Base-by-base conservation (phyloP, 1,140 invertebrate species). In the Hycleus cichorii region DNA sequence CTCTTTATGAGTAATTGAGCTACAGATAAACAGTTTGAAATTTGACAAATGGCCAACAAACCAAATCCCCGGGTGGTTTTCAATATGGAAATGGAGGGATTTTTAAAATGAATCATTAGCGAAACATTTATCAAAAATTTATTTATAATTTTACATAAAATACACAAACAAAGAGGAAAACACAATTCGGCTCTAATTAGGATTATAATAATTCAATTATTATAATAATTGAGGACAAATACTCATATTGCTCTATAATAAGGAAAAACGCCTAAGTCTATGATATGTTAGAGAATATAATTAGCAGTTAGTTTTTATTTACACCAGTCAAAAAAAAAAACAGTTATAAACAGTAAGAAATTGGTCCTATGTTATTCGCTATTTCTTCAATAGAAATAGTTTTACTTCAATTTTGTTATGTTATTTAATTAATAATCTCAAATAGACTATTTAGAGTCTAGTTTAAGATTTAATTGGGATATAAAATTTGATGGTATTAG, bases 281-380 rank as follows among this genome's bases (percentile, higher is more conserved):
- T 64, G 63, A 64, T 64, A 64, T 64, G 63, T 64, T 58, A 49
- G 57, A 48, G 45, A 63, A 48, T 51, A 54, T 49, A 60, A 48
- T 49, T 40, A 53, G 45, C 39, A 45, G 47, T 58, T 32, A 32
- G 7, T 32, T 32, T 32, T 32, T 32, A 32, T 32, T 32, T 32
- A 32, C 32, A 32, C 32, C 7, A 32, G 4, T 32, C 7, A 5
- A 5, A 1, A 18, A 32, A 12, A 44, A 56, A 48, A 49, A 54
- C 46, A 60, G 43, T 47, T 65, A 64, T 57, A 63, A 65, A 66
- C 59, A 62, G 64, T 68, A 67, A 68, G 67, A 68, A 68, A 68
- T 68, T 68, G 67, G 67, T 68, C 67, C 67, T 67, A 59, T 61
- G 32, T 62, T 59, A 50, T 62, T 63, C 53, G 55, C 60, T 56